Conservation (phyloP, 2,113 vertebrate species). For the Rostratula benghalensis region DNA sequence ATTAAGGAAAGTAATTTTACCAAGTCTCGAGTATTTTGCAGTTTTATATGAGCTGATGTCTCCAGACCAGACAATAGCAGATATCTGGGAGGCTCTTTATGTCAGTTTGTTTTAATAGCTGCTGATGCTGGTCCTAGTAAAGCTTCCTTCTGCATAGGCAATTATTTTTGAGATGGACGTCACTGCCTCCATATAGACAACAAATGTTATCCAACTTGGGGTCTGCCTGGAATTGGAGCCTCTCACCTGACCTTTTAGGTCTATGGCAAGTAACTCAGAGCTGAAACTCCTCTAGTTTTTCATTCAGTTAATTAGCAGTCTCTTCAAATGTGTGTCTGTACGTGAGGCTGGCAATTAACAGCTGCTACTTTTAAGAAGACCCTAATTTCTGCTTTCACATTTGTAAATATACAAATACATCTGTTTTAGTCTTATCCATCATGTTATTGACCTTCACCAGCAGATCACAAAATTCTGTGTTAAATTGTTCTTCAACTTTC, state of each 20-base stretch:
- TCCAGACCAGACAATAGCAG: not conserved
- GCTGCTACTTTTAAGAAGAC: constrained; percentile 22
- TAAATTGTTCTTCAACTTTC: not conserved
- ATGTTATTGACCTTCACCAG: constrained; percentile 13
- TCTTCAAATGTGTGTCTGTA: not conserved
- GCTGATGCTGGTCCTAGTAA: not conserved
- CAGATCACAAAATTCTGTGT: not conserved
- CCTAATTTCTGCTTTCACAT: constrained; percentile 20
- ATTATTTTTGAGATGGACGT: not conserved
- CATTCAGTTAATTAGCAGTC: constrained; percentile 1
- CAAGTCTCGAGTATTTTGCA: not conserved
- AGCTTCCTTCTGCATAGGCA: not conserved
- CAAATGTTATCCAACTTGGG: not conserved
- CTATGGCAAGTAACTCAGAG: not conserved
- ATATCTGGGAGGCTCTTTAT: not conserved
- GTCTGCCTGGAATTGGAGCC: not conserved
- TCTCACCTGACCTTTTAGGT: not conserved
- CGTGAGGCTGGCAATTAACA: constrained; percentile 17
- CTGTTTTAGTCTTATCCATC: not conserved
- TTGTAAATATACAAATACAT: constrained; percentile 20
- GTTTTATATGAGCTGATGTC: not conserved
- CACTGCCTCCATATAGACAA: not conserved
- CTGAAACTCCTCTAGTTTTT: not conserved
- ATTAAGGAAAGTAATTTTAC: constrained; percentile 34
- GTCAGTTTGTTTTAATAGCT: not conserved